Evolutionary conservation across 2,113 vertebrate species (phyloP), one percentile per base, ranked within the genome.

Genomic region (Chionomys nivalis): DNA sequence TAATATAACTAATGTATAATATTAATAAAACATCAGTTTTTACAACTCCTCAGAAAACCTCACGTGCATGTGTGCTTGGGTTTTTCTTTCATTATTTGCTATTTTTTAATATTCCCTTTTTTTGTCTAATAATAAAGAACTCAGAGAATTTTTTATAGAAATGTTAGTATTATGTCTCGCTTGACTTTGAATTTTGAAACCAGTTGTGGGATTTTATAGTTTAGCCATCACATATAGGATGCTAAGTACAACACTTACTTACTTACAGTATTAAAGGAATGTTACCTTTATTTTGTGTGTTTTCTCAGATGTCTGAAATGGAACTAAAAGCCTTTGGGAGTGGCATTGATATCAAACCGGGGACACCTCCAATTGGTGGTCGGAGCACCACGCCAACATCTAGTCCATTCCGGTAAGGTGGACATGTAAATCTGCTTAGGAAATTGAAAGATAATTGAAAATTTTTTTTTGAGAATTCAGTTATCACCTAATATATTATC

Each of bases 381-480:
- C 98, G 99, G 98, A 99, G 99, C 98, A 99, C 99, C 42, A 99
- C 99, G 31, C 99, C 99, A 95, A 99, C 99, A 39, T 99, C 99
- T 97, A 99, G 99, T 98, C 99, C 99, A n/a, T 99, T 99, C 98
- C 98, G 99, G 99, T 99, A 99, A 98, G 97, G 92, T 88, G 26
- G 94, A 66, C 93, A 44, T 94, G 97, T 92, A 90, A 82, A 82
- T 92, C 97, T 93, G 75, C 52, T 96, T 95, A 24, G n/a, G 44
- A 90, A 77, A 68, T 93, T 94, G 61, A 87, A 78, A n/a, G 44
- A 52, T 92, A 63, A 63, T 85, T n/a, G 73, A 24, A 81, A 63
- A n/a, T 2, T 58, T 58, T 58, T 58, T 58, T 58, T 1, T 87
- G 31, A 76, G 83, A 42, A 2, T 87, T 73, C 83, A n/a, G 42